Base-by-base conservation (phyloP, 2,888 invertebrate species). In the Kuschelorhynchus macadamiae region DNA sequence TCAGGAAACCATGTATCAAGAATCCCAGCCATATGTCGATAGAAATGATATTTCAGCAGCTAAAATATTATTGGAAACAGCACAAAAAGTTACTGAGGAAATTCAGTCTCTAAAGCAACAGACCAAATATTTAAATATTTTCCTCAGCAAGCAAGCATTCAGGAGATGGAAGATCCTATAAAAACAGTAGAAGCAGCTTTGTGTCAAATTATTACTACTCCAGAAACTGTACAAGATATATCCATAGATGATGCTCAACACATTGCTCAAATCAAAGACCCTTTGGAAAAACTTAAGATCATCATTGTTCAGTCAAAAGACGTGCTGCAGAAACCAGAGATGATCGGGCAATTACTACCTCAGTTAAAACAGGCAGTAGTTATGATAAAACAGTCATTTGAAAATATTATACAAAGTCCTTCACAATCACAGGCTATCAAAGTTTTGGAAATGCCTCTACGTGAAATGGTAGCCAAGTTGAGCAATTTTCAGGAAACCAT, bases 101-200 rank as follows among this genome's bases (percentile, higher is more conserved):
- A 49, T 69, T 9, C 14, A 57, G 17, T 11, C 18, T 9, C 18
- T 71, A 9, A 68, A 64, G 49, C 33, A 59, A 33, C 11, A 47
- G 25, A 18, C 50, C 2, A 57, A 44, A 53, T 53, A 66, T 18
- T 17, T 70, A 9, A 8, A 21, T 11, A 18, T 52, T 16, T 30
- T 16, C 64, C 76, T 3, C 74, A 75, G 63, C 62, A 74, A 60
- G 78, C 74, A 12, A 42, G 76, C 12, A 18, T 75, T 16, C 68
- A 69, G n/a, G 39, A 76, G 39, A 32, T 70, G 14, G 72, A 75
- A 55, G 36, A 71, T 21, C 52, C 70, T 12, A 12, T 70, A 30
- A 17, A n/a, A 12, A 11, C 50, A 33, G 9, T 72, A 16, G 18
- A 57, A 49, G 21, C 60, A n/a, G 46, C 46, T 20, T 46, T 46